These are phyloP conservation scores for Sylvilagus bachmani DNA, from an alignment of 2,113 vertebrate species.

Conservation along the genomic window DNA sequence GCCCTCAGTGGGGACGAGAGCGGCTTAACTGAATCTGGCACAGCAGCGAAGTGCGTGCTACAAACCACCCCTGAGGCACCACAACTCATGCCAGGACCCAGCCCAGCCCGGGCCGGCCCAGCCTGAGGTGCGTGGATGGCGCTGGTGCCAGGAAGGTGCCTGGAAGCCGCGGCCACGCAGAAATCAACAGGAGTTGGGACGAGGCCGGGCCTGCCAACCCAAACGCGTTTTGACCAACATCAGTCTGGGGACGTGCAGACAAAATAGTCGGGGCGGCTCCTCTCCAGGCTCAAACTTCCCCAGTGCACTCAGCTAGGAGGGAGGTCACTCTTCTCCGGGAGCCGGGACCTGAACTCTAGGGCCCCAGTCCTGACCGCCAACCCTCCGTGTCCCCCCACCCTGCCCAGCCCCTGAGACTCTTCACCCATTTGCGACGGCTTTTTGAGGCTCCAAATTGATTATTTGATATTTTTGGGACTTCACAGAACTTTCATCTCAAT, in stretches of 20 bases:
- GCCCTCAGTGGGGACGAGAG: too few species aligned
- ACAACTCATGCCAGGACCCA: conserved; percentile 82
- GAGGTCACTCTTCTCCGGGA: not conserved
- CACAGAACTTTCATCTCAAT: not conserved
- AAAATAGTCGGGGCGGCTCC: conserved; percentile 48
- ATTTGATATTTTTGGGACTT: not conserved
- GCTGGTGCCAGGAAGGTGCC: conserved; percentile 68
- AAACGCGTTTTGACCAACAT: conserved; percentile 69
- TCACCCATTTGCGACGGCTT: rapidly evolving
- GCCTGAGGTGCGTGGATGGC: not conserved
- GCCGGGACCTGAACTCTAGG: not conserved
- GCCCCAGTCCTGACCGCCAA: not conserved
- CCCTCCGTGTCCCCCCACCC: rapidly evolving
- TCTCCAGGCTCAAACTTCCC: conserved; percentile 56
- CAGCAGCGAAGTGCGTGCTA: too few species aligned
- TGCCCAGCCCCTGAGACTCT: rapidly evolving
- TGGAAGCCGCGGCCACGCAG: conserved; percentile 53
- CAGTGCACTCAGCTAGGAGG: not conserved
- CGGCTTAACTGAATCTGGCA: too few species aligned
- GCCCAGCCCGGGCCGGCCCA: conserved; percentile 21
- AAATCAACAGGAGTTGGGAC: conserved; percentile 80
- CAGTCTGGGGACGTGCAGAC: conserved; percentile 57
- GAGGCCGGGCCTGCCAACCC: conserved; percentile 77
- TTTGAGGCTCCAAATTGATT: not conserved
- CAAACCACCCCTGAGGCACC: conserved; percentile 77